phyloP scores from a whole-genome alignment of 2,888 invertebrate species.

The Saturnia pavonia region DNA sequence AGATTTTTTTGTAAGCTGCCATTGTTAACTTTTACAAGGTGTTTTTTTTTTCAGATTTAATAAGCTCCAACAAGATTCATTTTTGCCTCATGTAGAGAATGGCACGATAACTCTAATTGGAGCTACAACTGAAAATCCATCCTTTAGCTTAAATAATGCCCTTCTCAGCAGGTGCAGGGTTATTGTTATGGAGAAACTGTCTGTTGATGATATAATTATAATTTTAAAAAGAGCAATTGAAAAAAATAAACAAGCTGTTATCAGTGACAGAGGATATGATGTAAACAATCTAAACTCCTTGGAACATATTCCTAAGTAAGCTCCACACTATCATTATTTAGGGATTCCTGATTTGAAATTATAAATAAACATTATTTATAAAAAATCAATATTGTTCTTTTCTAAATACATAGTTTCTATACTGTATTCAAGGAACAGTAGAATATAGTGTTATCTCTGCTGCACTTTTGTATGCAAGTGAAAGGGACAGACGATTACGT shows the following conservation, averaged over 20 bases:
- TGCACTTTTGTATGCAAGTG: no score
- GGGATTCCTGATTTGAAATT: not conserved
- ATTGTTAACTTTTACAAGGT: not conserved
- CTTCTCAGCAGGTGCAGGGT: conserved; percentile 90
- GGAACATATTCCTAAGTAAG: conserved; percentile 47
- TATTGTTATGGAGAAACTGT: conserved; percentile 87
- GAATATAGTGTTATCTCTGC: no score
- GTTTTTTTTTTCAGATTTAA: conserved; percentile 83
- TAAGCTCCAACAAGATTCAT: conserved; percentile 91
- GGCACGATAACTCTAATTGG: conserved; percentile 90
- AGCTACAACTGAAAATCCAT: conserved; percentile 95
- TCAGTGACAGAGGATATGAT: conserved; percentile 39
- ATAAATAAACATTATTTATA: not conserved
- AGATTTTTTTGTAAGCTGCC: not conserved
- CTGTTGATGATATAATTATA: conserved; percentile 77
- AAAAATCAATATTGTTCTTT: no score
- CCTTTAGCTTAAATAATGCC: conserved; percentile 90
- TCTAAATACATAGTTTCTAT: no score
- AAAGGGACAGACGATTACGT: no score
- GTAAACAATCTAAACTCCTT: conserved; percentile 34
- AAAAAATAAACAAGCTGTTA: conserved; percentile 46
- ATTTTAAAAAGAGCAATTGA: conserved; percentile 84
- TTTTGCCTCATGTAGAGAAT: conserved; percentile 90
- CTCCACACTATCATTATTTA: conserved; percentile 7
- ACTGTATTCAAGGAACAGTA: no score